phyloP scores from a whole-genome alignment of 2,113 vertebrate genomes.

The Syngnathus floridae region DNA sequence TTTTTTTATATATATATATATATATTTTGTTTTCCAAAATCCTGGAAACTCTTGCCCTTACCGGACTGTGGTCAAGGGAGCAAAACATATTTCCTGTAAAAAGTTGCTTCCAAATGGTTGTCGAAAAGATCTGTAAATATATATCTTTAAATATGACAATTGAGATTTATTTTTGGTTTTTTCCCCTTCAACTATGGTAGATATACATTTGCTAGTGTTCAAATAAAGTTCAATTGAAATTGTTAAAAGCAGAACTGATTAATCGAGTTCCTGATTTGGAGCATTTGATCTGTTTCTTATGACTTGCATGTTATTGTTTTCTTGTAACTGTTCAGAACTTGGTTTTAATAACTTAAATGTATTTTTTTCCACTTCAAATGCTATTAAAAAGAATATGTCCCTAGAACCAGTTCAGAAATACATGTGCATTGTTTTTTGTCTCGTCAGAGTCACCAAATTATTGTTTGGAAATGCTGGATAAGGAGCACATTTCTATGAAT shows the following conservation, averaged over 20 bases:
- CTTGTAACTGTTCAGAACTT: constrained; percentile 65
- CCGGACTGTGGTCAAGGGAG: constrained; percentile 62
- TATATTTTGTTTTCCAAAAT: constrained; percentile 33
- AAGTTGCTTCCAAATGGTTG: constrained; percentile 62
- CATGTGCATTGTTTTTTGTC: constrained; percentile 20
- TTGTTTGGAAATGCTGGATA: neutral
- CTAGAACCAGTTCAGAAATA: constrained; percentile 44
- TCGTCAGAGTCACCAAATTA: neutral
- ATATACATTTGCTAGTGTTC: constrained; percentile 49
- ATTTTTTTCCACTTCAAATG: constrained; percentile 73
- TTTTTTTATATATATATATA: constrained; percentile 20
- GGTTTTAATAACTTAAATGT: constrained; percentile 76
- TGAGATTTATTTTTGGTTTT: constrained; percentile 40
- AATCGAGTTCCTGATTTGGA: constrained; percentile 60
- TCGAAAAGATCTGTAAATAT: constrained; percentile 62
- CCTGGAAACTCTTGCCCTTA: constrained; percentile 41
- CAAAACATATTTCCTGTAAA: constrained; percentile 61
- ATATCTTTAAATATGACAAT: constrained; percentile 66
- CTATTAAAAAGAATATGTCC: constrained; percentile 73
- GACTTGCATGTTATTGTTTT: constrained; percentile 73
- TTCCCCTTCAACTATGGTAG: constrained; percentile 44
- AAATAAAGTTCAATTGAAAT: constrained; percentile 51
- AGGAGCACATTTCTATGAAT: neutral
- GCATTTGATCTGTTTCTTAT: constrained; percentile 62
- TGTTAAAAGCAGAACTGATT: constrained; percentile 50